Evolutionary conservation across 2,113 vertebrate species (phyloP), one percentile per base, ranked within the genome.

Genomic region (Sciurus niger): DNA sequence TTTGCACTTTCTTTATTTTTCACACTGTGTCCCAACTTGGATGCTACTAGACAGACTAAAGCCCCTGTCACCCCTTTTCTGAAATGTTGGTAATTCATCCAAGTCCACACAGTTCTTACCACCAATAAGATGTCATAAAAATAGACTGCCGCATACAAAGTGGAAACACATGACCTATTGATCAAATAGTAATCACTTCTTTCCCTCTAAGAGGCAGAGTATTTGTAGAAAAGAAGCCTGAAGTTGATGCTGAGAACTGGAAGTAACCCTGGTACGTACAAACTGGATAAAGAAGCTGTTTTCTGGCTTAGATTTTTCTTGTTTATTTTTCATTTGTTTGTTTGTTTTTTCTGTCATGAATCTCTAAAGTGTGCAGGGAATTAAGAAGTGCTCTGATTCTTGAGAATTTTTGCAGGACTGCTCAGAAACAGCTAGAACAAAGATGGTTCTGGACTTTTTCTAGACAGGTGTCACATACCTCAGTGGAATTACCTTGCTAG

Each of bases 1-100:
- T 94, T 78, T 76, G 0, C 7, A 68, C 58, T 65, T 90, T 90
- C 43, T 89, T 90, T 92, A 11, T 95, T 96, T 95, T 94, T 68
- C 70, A 89, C 53, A n/a, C 37, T 82, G 53, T 73, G 25, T 63
- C 37, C 53, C 68, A 89, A 40, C 40, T 80, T 94, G 40, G 40
- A 70, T 93, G 60, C 40, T 94, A 89, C 86, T 83, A 58, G 16
- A 79, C 8, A 86, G 68, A 92, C 8, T 70, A 88, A 90, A 83
- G 14, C 8, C 17, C 78, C 86, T 90, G 30, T 90, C 53, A 93
- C 13, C 17, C 40, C 16, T 93, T 94, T 48, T 78, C 78, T 93
- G 43, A 93, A 84, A 91, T 83, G 28, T 83, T 55, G 89, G 22
- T 91, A 70, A 83, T 28, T 79, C 24, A 46, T 63, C 40, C 84